These are phyloP conservation scores for Zaprionus gabonicus DNA, from an alignment of 1,140 invertebrate species.

Conservation along the genomic window DNA sequence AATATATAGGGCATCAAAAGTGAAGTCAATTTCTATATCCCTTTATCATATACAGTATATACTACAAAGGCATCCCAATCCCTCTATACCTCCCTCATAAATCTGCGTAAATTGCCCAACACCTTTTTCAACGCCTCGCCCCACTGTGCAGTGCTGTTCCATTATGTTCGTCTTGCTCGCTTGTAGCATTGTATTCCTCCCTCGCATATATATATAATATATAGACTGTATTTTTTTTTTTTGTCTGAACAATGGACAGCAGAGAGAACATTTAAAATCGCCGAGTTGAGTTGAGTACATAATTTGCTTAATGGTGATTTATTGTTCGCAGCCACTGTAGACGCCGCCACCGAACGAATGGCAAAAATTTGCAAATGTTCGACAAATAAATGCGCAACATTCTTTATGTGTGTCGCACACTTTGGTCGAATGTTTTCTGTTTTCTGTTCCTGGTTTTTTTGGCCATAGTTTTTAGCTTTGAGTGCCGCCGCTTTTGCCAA, in stretches of 20 bases:
- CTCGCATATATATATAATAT: conserved; percentile 5
- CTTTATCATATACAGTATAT: no score
- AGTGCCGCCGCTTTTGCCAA: background rate
- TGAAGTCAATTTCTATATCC: no score
- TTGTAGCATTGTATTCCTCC: conserved; percentile 17
- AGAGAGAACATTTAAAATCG: conserved; percentile 68
- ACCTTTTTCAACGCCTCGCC: background rate
- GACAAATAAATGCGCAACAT: conserved; percentile 53
- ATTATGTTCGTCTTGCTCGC: conserved; percentile 16
- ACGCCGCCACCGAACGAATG: conserved; percentile 59
- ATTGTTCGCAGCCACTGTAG: conserved; percentile 55
- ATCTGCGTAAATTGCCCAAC: background rate
- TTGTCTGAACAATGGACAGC: conserved; percentile 56
- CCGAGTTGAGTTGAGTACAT: conserved; percentile 77
- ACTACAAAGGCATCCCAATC: background rate
- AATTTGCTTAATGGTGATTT: conserved; percentile 81
- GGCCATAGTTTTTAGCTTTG: conserved; percentile 16
- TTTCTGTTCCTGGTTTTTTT: background rate
- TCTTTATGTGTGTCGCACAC: conserved; percentile 50
- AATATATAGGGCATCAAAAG: no score
- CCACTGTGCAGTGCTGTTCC: conserved; percentile 28
- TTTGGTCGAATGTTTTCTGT: conserved; percentile 7
- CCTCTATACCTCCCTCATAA: background rate
- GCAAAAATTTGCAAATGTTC: conserved; percentile 68
- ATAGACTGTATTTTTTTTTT: background rate